phyloP scores from a whole-genome alignment of 2,113 vertebrate genomes.

The Sula dactylatra region DNA sequence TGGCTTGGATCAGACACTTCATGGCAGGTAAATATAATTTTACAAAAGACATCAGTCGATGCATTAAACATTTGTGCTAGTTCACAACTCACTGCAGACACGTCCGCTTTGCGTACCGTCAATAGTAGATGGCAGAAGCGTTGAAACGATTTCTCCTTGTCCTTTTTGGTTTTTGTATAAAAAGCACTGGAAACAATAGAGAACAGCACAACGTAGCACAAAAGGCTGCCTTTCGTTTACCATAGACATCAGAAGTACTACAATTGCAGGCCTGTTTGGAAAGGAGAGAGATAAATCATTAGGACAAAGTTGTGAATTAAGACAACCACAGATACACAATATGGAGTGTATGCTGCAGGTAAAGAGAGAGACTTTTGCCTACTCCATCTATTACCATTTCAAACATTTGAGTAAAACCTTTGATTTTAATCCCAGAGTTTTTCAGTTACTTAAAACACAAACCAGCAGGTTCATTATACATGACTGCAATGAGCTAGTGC shows the following conservation, averaged over 20 bases:
- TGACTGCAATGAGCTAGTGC: neutral
- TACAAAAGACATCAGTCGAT: fast-evolving
- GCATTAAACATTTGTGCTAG: neutral
- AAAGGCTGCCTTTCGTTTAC: slow-evolving; percentile 96
- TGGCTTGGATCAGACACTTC: neutral
- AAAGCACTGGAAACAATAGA: slow-evolving; percentile 99
- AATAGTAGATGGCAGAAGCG: slow-evolving; percentile 94
- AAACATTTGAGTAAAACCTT: neutral
- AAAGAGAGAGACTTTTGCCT: neutral
- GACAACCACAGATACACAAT: neutral
- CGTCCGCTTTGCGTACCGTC: slow-evolving; percentile 77
- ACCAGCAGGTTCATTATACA: fast-evolving
- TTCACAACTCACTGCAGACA: neutral
- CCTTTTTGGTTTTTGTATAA: slow-evolving; percentile 97
- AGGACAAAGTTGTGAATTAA: neutral
- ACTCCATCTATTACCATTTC: neutral
- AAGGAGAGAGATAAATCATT: neutral
- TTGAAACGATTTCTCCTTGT: slow-evolving; percentile 95
- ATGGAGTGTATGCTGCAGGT: fast-evolving
- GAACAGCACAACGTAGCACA: slow-evolving; percentile 93
- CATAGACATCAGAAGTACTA: slow-evolving; percentile 98
- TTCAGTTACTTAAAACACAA: neutral
- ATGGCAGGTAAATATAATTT: neutral
- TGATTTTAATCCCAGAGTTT: neutral
- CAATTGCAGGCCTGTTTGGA: slow-evolving; percentile 87